A percentile compares a stretch with the other conserved stretches of the same genome.
These are phyloP conservation scores for Valencia hispanica DNA, from an alignment of 2,797 vertebrate species.

Conservation along the genomic window DNA sequence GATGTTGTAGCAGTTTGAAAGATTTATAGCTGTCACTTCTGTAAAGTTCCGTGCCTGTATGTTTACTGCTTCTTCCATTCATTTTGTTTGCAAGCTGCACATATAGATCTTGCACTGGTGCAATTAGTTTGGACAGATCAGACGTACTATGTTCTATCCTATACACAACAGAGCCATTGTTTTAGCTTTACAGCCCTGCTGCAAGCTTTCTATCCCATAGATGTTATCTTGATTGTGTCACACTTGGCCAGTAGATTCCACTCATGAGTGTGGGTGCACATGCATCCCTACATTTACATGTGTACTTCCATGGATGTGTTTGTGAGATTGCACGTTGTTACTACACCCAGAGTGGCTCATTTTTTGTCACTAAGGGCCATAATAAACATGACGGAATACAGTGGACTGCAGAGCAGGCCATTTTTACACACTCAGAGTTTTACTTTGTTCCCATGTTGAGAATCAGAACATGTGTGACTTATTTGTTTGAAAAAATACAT, in stretches of 20 bases:
- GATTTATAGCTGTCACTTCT: not conserved
- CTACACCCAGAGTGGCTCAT: conserved; percentile 27
- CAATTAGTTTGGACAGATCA: conserved; percentile 37
- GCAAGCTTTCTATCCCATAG: conserved; percentile 51
- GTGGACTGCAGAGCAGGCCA: conserved; percentile 14
- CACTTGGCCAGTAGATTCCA: conserved; percentile 53
- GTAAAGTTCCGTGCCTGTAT: not conserved
- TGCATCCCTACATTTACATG: conserved; percentile 19
- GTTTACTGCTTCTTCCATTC: not conserved
- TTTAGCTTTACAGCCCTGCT: conserved; percentile 53
- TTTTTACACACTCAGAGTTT: conserved; percentile 2
- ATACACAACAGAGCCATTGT: conserved; percentile 47
- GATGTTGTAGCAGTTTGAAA: not conserved
- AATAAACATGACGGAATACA: conserved; percentile 29
- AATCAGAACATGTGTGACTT: not conserved
- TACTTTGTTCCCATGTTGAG: not conserved
- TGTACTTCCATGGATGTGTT: conserved; percentile 13
- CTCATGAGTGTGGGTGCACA: not conserved
- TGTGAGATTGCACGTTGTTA: conserved; percentile 9
- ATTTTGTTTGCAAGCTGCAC: not conserved
- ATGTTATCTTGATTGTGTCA: conserved; percentile 64
- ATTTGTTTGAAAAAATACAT: not conserved
- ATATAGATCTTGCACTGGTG: conserved; percentile 19
- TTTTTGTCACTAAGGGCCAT: conserved; percentile 13
- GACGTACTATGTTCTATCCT: conserved; percentile 15